Evolutionary conservation across 2,888 invertebrate species (phyloP), one percentile per base, ranked within the genome.

Genomic region (Silvanus unidentatus): DNA sequence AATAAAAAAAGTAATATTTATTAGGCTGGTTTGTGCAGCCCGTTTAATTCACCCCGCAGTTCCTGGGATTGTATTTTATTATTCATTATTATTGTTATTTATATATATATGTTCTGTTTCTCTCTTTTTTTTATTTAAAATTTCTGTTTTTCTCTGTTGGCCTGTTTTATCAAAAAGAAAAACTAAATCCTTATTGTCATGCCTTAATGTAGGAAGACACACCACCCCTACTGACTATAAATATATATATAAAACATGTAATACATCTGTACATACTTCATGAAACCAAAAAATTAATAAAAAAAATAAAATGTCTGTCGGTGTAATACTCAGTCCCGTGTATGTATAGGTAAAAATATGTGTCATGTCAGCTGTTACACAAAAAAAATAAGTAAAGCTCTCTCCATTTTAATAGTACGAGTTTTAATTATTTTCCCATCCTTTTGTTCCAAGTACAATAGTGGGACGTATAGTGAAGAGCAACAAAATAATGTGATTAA

Each of bases 281-380:
- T 59, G 53, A 22, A 13, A 16, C 43, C 45, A 43, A 47, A 43
- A 47, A 48, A 45, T 50, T 42, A 44, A 42, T 56, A 49, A 54
- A 52, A 47, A 54, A 46, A 45, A 62, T 63, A 32, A 32, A 27
- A 61, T 64, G 62, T 67, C 63, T 68, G 62, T 69, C 66, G 63
- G 67, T 70, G 68, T 69, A 70, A 70, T 70, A 70, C 70, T 70
- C 70, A 69, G 62, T 56, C 63, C 68, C 65, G 65, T 70, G 65
- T 69, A 71, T 71, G 71, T 71, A 71, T 71, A 71, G 71, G 66
- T 68, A 62, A 55, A n/a, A 63, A 52, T 55, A 65, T 62, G 62
- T 72, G 71, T 71, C 70, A 70, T 71, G 71, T 71, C 70, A 72
- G 69, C 71, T 70, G 69, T 70, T 69, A 70, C 68, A 70, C 68